phyloP scores from a whole-genome alignment of 2,113 vertebrate species.

The Notothenia rossii region DNA sequence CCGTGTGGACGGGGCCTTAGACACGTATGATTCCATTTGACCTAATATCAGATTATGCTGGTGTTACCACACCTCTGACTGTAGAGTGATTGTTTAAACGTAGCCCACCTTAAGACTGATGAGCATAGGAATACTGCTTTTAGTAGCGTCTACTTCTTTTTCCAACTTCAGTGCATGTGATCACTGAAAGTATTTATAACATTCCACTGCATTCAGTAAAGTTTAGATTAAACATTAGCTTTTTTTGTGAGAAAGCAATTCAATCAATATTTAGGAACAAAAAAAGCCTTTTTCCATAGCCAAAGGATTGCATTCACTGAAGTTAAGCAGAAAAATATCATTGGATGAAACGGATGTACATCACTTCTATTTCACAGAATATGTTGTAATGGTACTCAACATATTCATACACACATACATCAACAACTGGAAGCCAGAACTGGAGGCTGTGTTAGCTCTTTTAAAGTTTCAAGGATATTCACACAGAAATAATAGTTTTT shows the following conservation, averaged over 20 bases:
- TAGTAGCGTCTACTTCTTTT: not conserved
- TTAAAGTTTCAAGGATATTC: no score
- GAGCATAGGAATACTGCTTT: not conserved
- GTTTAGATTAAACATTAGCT: not conserved
- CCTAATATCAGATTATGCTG: not conserved
- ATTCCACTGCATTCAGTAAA: not conserved
- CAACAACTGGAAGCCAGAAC: no score
- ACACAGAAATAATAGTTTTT: no score
- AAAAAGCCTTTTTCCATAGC: not conserved
- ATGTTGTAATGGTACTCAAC: not conserved
- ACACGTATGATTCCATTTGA: not conserved
- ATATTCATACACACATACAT: not conserved
- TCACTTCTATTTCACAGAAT: not conserved
- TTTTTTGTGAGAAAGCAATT: not conserved
- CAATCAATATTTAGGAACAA: not conserved
- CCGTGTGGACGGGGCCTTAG: no score
- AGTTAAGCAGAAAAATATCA: not conserved
- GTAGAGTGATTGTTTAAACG: not conserved
- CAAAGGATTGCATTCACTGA: constrained; percentile 2
- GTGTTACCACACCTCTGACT: not conserved
- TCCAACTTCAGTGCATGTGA: not conserved
- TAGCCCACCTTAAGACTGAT: not conserved
- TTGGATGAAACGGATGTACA: not conserved
- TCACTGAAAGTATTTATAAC: not conserved
- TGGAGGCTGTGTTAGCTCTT: no score